Evolutionary conservation across 2,113 vertebrate genomes (phyloP).

Genomic region (Pelecanus crispus): DNA sequence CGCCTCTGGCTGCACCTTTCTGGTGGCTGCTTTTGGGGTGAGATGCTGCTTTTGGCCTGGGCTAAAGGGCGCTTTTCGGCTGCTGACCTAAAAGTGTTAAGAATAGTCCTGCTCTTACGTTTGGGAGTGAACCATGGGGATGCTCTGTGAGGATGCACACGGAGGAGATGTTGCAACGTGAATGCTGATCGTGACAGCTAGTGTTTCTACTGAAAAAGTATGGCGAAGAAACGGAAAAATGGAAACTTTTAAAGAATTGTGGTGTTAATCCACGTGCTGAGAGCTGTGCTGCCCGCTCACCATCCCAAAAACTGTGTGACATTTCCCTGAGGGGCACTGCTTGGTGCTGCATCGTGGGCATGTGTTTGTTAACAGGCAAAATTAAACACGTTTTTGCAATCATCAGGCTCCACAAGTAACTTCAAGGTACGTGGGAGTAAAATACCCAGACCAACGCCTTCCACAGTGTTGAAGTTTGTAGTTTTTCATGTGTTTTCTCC

Average conservation of each 20-base stretch:
- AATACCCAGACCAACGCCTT: background rate
- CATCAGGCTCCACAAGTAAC: background rate
- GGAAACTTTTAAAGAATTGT: background rate
- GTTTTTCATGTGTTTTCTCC: background rate
- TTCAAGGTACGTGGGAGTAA: background rate
- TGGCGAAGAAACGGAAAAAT: background rate
- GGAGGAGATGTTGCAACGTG: background rate
- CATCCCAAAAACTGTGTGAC: background rate
- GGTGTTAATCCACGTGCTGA: conserved; percentile 8
- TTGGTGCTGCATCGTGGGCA: background rate
- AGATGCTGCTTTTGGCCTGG: background rate
- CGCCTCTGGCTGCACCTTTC: background rate
- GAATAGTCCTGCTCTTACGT: background rate
- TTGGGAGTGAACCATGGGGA: background rate
- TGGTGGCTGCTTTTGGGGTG: background rate
- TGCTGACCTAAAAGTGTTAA: background rate
- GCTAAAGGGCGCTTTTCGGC: background rate
- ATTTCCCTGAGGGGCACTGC: background rate
- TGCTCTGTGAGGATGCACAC: background rate
- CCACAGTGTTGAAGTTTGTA: background rate
- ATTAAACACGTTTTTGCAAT: background rate
- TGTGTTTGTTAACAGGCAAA: background rate
- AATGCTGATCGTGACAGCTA: background rate
- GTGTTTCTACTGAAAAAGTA: background rate
- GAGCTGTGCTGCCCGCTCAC: background rate